These are phyloP conservation scores for Psettodes erumei DNA, from an alignment of 2,113 vertebrate genomes.

Conservation along the genomic window DNA sequence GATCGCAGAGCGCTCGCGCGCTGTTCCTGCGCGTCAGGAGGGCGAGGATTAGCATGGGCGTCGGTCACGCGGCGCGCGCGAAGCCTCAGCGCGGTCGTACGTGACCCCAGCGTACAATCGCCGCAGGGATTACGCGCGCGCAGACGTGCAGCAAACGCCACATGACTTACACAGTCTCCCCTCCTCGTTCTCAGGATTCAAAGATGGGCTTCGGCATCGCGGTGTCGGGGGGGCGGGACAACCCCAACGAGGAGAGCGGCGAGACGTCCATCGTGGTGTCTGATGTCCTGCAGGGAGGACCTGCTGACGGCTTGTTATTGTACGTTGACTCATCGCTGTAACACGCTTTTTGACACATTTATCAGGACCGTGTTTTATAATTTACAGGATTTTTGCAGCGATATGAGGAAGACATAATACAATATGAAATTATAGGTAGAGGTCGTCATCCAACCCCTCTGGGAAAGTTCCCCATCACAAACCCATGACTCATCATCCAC, in stretches of 20 bases:
- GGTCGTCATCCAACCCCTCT: neutral
- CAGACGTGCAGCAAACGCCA: neutral
- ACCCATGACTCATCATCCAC: too few species aligned
- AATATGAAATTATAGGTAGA: neutral
- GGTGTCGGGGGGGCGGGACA: conserved; percentile 96
- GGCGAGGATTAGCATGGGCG: neutral
- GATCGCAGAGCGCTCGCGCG: too few species aligned
- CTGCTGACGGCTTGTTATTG: conserved; percentile 94
- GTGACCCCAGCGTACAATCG: conserved; percentile 19
- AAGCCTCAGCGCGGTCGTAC: neutral
- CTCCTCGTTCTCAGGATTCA: conserved; percentile 82
- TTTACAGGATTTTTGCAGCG: too few species aligned
- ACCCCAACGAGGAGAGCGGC: conserved; percentile 95
- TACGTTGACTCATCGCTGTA: conserved; percentile 73
- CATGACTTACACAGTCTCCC: conserved; percentile 8
- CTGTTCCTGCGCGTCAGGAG: too few species aligned
- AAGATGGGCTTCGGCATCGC: conserved; percentile 99
- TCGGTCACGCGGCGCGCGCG: neutral
- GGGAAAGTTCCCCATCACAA: too few species aligned
- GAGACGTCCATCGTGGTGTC: conserved; percentile 96
- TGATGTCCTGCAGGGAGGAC: conserved; percentile 93
- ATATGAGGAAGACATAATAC: too few species aligned
- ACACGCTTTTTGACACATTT: neutral
- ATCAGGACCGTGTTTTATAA: too few species aligned
- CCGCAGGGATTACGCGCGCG: conserved; percentile 39